Evolutionary conservation across 64 coral and sea anemone species (phyloP), one percentile per base, ranked within the genome.

Genomic region (Stylophora pistillata): DNA sequence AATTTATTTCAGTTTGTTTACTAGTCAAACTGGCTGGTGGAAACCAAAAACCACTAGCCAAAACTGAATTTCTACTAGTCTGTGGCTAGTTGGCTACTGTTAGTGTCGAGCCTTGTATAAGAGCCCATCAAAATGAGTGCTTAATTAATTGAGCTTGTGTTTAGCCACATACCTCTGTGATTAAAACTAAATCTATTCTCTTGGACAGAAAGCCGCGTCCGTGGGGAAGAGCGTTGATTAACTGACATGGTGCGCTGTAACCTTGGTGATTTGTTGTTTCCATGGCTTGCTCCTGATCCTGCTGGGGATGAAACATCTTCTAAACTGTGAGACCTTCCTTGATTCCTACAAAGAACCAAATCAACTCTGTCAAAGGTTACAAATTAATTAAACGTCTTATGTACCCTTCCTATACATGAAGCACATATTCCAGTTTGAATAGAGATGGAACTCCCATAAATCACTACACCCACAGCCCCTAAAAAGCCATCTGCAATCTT

Each of bases 151-250:
- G 3, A 47, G 37, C 37, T 47, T 47, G 37, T 47, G 37, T 47
- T 15, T 61, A 55, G n/a, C 21, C 14, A 71, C 23, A 15, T 56
- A 96, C 94, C 94, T 96, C 73, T 93, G 58, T 85, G 89, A 72
- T 88, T 96, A 28, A 87, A 87, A 59, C 94, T 96, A 27, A 93
- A 80, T 93, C 94, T 93, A 55, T 96, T 93, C 86, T 96, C 94
- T 11, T 89, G 56, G 29, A 62, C 72, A 84, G 78, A 65, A 27
- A 93, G 70, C 30, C 79, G 88, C 64, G 75, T 78, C n/a, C 94
- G 80, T 63, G 94, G 94, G 58, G 91, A 89, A 18, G 94, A 88
- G 31, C 91, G 76, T 20, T 96, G 94, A 53, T 90, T 93, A 13
- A 96, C 73, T 75, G 94, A 96, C 87, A 96, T 89, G 1, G 94